phyloP scores from a whole-genome alignment of 2,888 invertebrate genomes.

The Liposcelis brunnea region DNA sequence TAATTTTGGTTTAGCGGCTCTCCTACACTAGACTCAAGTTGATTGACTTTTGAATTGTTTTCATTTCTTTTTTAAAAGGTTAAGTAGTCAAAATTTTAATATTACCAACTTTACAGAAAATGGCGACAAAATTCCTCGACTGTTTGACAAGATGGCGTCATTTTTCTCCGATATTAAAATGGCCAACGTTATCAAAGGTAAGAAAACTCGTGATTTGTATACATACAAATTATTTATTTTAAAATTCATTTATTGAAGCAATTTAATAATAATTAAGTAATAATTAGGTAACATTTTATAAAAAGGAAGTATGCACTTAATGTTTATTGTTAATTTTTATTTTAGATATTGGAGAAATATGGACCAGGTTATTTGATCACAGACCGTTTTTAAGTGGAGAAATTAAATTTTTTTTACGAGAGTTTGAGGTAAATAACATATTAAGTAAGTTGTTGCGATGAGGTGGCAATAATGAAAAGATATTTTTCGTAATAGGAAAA shows the following conservation, averaged over 20 bases:
- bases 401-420: constrained; percentile 62
- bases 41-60: too few species aligned
- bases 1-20: too few species aligned
- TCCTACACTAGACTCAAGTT: too few species aligned
- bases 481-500: constrained; percentile 39
- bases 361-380: constrained; percentile 74
- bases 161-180: neutral
- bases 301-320: neutral
- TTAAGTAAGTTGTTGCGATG: neutral
- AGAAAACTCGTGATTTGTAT: neutral
- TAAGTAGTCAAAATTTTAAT: too few species aligned
- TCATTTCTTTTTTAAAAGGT: too few species aligned
- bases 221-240: neutral
- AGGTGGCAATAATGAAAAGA: neutral
- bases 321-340: constrained; percentile 13
- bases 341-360: constrained; percentile 64
- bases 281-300: neutral
- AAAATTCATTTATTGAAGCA: neutral
- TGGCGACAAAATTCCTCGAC: too few species aligned
- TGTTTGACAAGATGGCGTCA: too few species aligned
- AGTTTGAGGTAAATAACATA: constrained; percentile 54
- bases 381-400: constrained; percentile 72
- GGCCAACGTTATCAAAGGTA: constrained; percentile 2
- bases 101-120: too few species aligned
- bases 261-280: neutral